These are phyloP conservation scores for Pelmatolapia mariae DNA, from an alignment of 2,113 vertebrate species.

Conservation along the genomic window DNA sequence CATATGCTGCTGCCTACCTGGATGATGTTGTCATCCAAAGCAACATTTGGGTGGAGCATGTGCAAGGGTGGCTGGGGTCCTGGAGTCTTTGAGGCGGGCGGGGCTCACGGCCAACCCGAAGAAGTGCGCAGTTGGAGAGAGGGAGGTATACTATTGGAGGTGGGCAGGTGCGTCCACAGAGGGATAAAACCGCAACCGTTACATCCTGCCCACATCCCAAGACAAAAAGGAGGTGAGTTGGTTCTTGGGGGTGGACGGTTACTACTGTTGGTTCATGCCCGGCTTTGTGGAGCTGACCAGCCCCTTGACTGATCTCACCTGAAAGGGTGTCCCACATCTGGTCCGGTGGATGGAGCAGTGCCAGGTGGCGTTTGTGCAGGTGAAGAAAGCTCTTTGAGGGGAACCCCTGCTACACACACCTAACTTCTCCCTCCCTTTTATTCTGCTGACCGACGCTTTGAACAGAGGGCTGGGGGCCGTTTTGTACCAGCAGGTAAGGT, in stretches of 20 bases:
- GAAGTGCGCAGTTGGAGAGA: accelerated
- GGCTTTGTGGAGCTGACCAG: background rate
- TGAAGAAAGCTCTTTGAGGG: background rate
- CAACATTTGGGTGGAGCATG: accelerated
- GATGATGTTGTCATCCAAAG: background rate
- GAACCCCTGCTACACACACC: background rate
- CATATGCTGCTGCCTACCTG: accelerated
- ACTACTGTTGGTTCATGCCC: background rate
- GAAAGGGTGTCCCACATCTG: background rate
- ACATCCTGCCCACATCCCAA: background rate
- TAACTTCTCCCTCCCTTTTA: background rate
- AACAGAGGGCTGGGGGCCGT: background rate
- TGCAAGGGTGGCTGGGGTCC: accelerated
- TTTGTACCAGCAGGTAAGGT: background rate
- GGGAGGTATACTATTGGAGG: accelerated
- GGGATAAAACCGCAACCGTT: no score
- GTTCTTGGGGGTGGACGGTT: background rate
- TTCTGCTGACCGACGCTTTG: background rate
- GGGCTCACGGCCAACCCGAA: background rate
- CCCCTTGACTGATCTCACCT: background rate
- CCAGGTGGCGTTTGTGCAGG: background rate
- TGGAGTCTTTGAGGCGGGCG: background rate
- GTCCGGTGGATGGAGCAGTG: background rate
- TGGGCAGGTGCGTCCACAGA: background rate
- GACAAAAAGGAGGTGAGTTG: background rate